Evolutionary conservation across 2,113 vertebrate species (phyloP).

Genomic region (Aramus guarauna): DNA sequence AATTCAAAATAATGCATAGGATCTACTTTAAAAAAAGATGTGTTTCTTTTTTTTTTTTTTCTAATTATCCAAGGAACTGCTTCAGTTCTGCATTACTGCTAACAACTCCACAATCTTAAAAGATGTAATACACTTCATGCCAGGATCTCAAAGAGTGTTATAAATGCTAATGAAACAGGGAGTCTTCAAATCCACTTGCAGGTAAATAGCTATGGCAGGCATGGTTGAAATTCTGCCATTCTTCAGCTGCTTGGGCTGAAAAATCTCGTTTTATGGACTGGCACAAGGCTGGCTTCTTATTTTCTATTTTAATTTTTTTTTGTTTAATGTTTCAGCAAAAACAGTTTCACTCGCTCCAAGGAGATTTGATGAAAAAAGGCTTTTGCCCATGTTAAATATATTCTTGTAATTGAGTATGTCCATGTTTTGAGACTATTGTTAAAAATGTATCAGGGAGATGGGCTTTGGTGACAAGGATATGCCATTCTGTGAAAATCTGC

Average conservation of each 20-base stretch:
- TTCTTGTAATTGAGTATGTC: background rate
- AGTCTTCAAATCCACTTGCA: background rate
- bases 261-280: background rate
- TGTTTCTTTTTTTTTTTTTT: background rate
- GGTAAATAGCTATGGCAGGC: background rate
- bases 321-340: background rate
- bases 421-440: background rate
- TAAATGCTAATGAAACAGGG: background rate
- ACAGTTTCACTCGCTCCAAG: background rate
- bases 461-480: background rate
- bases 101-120: background rate
- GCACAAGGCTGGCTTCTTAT: background rate
- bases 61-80: background rate
- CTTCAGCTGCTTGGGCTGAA: background rate
- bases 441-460: background rate
- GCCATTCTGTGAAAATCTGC: slow-evolving; percentile 9
- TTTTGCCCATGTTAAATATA: background rate
- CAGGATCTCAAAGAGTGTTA: background rate
- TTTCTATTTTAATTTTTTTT: background rate
- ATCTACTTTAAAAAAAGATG: background rate
- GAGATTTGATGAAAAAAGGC: background rate
- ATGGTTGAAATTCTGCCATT: background rate
- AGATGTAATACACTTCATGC: background rate
- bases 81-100: background rate
- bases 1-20: background rate